Conservation (phyloP, 1,140 invertebrate genomes). For the Caligus rogercresseyi region DNA sequence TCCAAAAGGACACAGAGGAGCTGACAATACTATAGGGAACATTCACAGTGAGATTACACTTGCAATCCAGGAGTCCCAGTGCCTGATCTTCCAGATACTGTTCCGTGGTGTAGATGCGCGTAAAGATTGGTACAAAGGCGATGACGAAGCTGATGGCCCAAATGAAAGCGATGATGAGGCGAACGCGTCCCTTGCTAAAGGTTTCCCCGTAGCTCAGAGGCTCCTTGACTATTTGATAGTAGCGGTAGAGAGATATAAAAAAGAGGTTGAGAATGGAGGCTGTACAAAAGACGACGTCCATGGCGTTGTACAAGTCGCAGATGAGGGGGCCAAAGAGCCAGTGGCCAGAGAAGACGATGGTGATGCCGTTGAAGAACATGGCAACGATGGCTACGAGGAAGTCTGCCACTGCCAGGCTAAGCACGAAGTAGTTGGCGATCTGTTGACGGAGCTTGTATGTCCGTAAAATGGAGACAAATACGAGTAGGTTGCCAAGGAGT, state of each 20-base stretch:
- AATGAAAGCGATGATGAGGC: background rate
- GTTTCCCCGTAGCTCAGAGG: background rate
- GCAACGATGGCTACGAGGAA: slow-evolving; percentile 73
- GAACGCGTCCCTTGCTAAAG: background rate
- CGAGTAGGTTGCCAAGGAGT: background rate
- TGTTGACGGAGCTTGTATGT: slow-evolving; percentile 50
- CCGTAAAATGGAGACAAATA: background rate
- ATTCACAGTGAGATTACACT: background rate
- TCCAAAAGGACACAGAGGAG: background rate
- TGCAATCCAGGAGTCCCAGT: background rate
- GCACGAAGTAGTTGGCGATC: slow-evolving; percentile 82
- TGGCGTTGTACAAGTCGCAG: slow-evolving; percentile 5
- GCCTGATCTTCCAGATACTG: background rate
- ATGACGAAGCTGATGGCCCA: slow-evolving; percentile 1
- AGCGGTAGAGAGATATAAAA: slow-evolving; percentile 5
- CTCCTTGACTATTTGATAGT: background rate
- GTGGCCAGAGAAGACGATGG: background rate
- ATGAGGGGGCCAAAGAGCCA: background rate
- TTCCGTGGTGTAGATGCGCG: slow-evolving; percentile 5
- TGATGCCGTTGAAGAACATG: slow-evolving; percentile 48
- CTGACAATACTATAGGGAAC: background rate
- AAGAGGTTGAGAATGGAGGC: background rate
- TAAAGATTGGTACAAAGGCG: slow-evolving; percentile 1
- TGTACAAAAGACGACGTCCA: slow-evolving; percentile 8
- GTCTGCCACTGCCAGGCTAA: slow-evolving; percentile 81